A percentile compares a stretch with the other conserved stretches of the same genome.
phyloP scores from a whole-genome alignment of 2,113 vertebrate genomes.

The Hypomesus transpacificus region DNA sequence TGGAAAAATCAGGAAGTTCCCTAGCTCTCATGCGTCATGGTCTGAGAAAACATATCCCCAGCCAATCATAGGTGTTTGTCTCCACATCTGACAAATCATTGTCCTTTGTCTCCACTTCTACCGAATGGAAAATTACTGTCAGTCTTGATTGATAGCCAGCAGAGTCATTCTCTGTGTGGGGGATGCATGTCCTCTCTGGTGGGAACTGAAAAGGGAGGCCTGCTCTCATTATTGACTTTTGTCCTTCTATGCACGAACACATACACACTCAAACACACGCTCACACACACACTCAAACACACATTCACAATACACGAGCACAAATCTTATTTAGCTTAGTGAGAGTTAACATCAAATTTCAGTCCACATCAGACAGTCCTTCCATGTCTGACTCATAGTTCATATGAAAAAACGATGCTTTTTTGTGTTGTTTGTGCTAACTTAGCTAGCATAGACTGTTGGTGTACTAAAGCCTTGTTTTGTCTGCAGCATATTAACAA shows the following conservation, averaged over 20 bases:
- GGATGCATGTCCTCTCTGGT: conserved; percentile 24
- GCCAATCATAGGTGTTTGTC: too few relatives aligned
- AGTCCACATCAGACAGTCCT: neutral
- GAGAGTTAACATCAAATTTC: neutral
- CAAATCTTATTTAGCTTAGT: too few relatives aligned
- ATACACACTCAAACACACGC: neutral
- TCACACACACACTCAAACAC: neutral
- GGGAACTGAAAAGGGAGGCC: conserved; percentile 34
- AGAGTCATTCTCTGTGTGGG: conserved; percentile 13
- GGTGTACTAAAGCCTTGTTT: conserved; percentile 5
- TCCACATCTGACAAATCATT: conserved; percentile 20
- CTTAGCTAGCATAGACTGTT: neutral
- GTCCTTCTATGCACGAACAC: conserved; percentile 22
- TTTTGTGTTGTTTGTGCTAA: neutral
- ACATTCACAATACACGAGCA: neutral
- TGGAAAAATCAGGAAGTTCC: conserved; percentile 35
- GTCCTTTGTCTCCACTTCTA: conserved; percentile 40
- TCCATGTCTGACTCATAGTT: neutral
- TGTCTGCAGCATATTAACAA: conserved; percentile 93
- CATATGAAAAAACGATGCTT: neutral
- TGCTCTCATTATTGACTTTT: conserved; percentile 33
- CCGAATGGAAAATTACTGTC: conserved; percentile 51
- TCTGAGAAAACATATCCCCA: conserved; percentile 9
- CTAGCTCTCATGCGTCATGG: conserved; percentile 17
- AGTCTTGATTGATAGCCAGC: conserved; percentile 48